These are phyloP conservation scores for Cerastis leucographa DNA, from an alignment of 2,888 invertebrate species.

Conservation along the genomic window DNA sequence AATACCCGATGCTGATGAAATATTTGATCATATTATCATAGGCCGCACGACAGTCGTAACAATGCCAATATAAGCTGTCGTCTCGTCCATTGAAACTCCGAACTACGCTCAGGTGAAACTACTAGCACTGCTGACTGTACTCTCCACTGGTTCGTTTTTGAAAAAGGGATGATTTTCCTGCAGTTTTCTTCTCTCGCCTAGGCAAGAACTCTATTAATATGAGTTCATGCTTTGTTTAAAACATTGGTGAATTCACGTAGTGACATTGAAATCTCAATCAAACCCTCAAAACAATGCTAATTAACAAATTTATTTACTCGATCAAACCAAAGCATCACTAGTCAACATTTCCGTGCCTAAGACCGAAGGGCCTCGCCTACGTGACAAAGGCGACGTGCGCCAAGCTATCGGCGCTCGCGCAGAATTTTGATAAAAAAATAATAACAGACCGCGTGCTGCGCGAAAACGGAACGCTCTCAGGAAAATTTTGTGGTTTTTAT, in stretches of 20 bases:
- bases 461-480: constrained; percentile 8
- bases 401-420: constrained; percentile 51
- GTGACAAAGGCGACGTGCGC: constrained; percentile 66
- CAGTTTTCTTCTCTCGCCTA: neutral
- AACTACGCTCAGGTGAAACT: neutral
- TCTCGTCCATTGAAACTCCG: neutral
- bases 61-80: neutral
- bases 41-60: neutral
- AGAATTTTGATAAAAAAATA: constrained; percentile 50
- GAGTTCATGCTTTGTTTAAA: neutral
- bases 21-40: neutral
- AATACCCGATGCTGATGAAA: neutral
- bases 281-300: neutral
- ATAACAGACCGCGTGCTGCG: constrained; percentile 23
- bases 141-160: no score
- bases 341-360: neutral
- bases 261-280: neutral
- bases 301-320: neutral
- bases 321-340: neutral
- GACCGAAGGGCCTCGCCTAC: constrained; percentile 61
- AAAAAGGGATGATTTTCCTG: neutral
- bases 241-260: neutral
- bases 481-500: constrained; percentile 16
- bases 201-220: neutral
- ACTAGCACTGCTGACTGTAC: neutral